Conservation (phyloP, 2,113 vertebrate genomes). For the Mesembrinibis cayennensis region DNA sequence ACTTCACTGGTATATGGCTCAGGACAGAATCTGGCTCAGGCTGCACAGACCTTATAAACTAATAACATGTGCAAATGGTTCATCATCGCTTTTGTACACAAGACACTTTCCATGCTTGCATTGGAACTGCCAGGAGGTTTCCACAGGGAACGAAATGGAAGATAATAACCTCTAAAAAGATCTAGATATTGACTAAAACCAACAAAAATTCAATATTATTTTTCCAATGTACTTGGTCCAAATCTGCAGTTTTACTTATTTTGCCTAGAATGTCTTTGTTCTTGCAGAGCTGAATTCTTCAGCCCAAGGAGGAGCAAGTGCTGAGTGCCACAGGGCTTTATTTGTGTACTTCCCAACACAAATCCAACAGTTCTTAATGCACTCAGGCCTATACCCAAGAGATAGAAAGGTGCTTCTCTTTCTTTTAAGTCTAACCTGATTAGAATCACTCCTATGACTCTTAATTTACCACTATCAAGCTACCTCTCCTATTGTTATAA, state of each 20-base stretch:
- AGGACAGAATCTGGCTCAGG: neutral
- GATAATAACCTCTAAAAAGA: neutral
- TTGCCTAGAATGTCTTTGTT: neutral
- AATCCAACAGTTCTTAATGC: neutral
- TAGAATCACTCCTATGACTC: constrained; percentile 38
- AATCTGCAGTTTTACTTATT: neutral
- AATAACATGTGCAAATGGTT: neutral
- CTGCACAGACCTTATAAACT: neutral
- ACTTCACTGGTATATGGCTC: neutral
- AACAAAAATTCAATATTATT: neutral
- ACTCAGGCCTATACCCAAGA: constrained; percentile 1
- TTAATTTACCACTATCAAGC: constrained; percentile 54
- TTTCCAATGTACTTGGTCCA: neutral
- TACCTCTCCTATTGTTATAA: constrained; percentile 58
- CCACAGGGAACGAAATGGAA: neutral
- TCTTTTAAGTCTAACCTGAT: constrained; percentile 49
- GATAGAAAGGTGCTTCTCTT: constrained; percentile 31
- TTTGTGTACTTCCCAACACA: neutral
- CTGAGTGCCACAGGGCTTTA: neutral
- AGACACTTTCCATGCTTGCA: neutral
- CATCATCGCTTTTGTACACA: neutral
- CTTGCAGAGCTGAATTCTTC: neutral
- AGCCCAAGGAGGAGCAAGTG: neutral
- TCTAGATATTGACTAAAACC: neutral
- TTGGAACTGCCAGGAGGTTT: neutral